Conservation (phyloP, 2,113 vertebrate genomes). For the Cathartes aura region DNA sequence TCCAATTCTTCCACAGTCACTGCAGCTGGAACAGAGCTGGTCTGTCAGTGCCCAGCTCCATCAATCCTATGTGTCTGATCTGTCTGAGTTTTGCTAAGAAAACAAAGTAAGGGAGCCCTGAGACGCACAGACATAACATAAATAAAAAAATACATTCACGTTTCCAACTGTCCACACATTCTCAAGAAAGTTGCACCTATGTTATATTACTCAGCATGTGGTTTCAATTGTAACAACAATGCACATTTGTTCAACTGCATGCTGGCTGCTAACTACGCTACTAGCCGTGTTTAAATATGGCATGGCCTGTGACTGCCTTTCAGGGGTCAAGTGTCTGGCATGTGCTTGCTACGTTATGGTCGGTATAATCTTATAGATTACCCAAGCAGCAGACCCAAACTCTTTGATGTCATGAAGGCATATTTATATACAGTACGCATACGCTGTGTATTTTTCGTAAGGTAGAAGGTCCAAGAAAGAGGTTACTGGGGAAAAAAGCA, state of each 20-base stretch:
- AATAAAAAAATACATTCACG: constrained; percentile 37
- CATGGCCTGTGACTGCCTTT: constrained; percentile 44
- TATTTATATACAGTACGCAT: neutral
- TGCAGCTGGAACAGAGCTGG: constrained; percentile 36
- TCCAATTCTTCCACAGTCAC: constrained; percentile 25
- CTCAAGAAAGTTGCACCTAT: constrained; percentile 51
- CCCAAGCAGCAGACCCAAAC: constrained; percentile 21
- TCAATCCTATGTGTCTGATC: constrained; percentile 8
- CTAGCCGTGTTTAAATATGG: constrained; percentile 34
- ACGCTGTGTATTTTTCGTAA: neutral
- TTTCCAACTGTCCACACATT: constrained; percentile 66
- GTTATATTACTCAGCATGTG: constrained; percentile 74
- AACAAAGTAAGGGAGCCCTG: constrained; percentile 32
- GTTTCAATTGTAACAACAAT: constrained; percentile 80
- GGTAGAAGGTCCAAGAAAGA: neutral
- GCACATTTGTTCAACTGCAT: constrained; percentile 61
- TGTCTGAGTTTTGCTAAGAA: constrained; percentile 30
- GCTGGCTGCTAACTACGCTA: constrained; percentile 29
- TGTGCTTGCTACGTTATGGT: constrained; percentile 43
- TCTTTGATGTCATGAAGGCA: constrained; percentile 53
- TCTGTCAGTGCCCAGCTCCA: constrained; percentile 20
- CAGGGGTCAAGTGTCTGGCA: constrained; percentile 72
- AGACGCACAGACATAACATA: constrained; percentile 57
- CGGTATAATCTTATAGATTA: constrained; percentile 61
- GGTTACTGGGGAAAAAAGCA: neutral